Evolutionary conservation across 2,113 vertebrate species (phyloP).

Genomic region (Ciconia maguari): DNA sequence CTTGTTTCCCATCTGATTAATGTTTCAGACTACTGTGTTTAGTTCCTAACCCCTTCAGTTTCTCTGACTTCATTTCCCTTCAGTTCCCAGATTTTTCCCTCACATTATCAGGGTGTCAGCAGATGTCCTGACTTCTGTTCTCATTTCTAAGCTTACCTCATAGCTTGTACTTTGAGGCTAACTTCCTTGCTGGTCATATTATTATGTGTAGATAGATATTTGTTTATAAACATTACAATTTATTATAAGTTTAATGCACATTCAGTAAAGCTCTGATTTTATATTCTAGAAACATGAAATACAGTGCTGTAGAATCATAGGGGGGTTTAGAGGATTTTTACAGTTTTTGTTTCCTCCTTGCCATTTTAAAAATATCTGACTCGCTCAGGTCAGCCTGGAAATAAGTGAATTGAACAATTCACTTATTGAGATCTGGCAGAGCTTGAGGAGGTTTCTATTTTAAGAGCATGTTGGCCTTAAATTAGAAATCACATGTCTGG

Average conservation of each 20-base stretch:
- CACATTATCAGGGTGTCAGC: neutral
- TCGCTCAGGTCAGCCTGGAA: neutral
- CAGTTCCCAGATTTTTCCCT: neutral
- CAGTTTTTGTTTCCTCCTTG: neutral
- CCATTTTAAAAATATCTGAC: neutral
- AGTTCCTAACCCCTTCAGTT: neutral
- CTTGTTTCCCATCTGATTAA: neutral
- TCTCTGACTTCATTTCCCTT: neutral
- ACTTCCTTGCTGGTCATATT: neutral
- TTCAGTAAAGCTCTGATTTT: neutral
- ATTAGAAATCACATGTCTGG: conserved; percentile 7
- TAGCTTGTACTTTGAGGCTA: neutral
- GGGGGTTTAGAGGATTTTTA: neutral
- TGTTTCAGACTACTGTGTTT: neutral
- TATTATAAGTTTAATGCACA: neutral
- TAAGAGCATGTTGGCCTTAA: neutral
- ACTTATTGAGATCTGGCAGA: conserved; percentile 19
- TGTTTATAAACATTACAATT: neutral
- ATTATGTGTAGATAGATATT: neutral
- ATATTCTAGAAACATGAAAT: neutral
- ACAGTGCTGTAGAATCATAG: neutral
- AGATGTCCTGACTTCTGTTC: neutral
- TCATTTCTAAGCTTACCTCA: neutral
- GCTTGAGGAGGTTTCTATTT: conserved; percentile 49
- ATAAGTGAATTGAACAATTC: conserved; percentile 15